Percentiles rank a stretch among this genome's conserved stretches.
phyloP scores from a whole-genome alignment of 2,797 vertebrate genomes.

The Eupleurogrammus muticus region DNA sequence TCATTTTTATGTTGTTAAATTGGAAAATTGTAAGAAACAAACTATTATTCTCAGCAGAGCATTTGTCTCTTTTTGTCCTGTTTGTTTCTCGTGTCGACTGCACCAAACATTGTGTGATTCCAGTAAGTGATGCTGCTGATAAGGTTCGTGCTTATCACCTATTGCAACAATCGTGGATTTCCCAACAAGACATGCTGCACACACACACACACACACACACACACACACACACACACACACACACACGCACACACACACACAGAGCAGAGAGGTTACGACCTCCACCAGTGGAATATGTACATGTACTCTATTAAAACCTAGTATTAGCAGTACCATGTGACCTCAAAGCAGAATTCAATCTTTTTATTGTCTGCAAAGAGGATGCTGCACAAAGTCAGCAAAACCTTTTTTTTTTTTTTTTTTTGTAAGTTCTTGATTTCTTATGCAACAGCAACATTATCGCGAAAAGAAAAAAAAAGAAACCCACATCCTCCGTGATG shows the following conservation, averaged over 20 bases:
- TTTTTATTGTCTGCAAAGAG: constrained; percentile 8
- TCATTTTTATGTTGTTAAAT: no score
- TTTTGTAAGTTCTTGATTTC: no score
- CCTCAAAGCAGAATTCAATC: constrained; percentile 18
- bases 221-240: neutral
- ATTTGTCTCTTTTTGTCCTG: no score
- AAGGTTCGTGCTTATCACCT: constrained; percentile 13
- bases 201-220: constrained; percentile 3
- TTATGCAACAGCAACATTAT: no score
- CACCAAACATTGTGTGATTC: neutral
- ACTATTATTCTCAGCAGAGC: no score
- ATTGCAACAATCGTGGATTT: constrained; percentile 40
- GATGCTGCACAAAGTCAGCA: constrained; percentile 16
- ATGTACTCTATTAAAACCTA: neutral
- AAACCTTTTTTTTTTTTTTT: constrained; percentile 14
- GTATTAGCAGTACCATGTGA: neutral
- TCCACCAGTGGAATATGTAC: neutral
- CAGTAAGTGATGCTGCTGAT: neutral
- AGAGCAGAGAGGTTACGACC: constrained; percentile 10
- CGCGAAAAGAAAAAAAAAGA: constrained; percentile 60
- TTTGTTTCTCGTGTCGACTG: neutral
- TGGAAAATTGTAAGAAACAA: no score
- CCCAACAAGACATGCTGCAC: constrained; percentile 31
- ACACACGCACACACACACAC: constrained; percentile 5
- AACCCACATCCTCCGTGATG: constrained; percentile 79